Evolutionary conservation across 2,797 vertebrate species (phyloP).

Genomic region (Diplodus puntazzo): DNA sequence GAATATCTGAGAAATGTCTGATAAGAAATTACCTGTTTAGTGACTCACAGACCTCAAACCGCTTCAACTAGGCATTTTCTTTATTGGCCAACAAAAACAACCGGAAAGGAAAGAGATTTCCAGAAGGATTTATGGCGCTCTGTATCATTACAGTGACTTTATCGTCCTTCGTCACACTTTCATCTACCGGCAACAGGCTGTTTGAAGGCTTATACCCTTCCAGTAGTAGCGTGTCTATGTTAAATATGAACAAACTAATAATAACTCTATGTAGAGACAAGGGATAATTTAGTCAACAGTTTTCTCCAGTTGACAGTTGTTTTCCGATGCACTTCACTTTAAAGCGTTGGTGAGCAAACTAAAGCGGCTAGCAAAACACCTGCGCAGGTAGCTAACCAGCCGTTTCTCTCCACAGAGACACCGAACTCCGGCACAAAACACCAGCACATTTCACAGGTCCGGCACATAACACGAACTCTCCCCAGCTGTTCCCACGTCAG

Average conservation of each 20-base stretch:
- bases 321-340: background rate
- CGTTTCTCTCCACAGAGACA: too few relatives aligned
- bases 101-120: background rate
- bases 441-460: background rate
- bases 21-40: background rate
- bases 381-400: constrained; percentile 38
- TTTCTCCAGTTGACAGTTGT: background rate
- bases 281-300: too few relatives aligned
- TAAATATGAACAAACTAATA: too few relatives aligned
- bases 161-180: background rate
- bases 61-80: background rate
- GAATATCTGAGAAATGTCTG: background rate
- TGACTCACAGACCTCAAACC: background rate
- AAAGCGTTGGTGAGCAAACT: constrained; percentile 12
- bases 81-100: background rate
- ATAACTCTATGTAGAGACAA: accelerated
- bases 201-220: background rate
- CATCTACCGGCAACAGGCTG: background rate
- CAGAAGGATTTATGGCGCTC: background rate
- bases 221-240: background rate
- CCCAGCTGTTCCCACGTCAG: constrained; percentile 20
- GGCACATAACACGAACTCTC: background rate
- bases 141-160: background rate
- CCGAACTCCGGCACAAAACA: background rate
- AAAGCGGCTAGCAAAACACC: constrained; percentile 50